These are phyloP conservation scores for Phaethon lepturus DNA, from an alignment of 2,113 vertebrate genomes.

Conservation along the genomic window DNA sequence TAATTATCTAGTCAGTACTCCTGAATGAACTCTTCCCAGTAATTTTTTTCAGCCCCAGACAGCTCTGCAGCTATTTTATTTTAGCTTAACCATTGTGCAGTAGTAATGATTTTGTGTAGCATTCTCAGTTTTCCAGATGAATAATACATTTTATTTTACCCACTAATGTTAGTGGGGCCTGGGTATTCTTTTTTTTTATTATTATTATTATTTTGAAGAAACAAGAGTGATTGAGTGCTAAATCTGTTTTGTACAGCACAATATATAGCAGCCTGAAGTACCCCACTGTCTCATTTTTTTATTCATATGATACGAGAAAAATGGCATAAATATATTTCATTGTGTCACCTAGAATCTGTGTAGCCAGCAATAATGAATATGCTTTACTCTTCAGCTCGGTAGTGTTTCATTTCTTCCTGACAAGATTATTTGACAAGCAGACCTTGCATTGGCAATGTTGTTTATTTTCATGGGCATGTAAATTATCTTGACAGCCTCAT, in stretches of 20 bases:
- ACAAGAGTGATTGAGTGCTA: conserved; percentile 45
- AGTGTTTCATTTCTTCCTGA: conserved; percentile 80
- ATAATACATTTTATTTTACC: conserved; percentile 72
- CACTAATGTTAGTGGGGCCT: conserved; percentile 14
- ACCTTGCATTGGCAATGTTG: conserved; percentile 77
- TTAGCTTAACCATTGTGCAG: not conserved
- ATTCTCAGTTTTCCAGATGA: conserved; percentile 65
- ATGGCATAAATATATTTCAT: conserved; percentile 78
- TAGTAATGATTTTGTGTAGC: conserved; percentile 41
- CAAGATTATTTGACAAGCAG: conserved; percentile 82
- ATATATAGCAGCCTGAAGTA: conserved; percentile 63
- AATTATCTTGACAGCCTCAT: conserved; percentile 84
- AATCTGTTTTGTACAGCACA: conserved; percentile 67
- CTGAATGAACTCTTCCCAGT: conserved; percentile 59
- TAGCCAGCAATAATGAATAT: conserved; percentile 79
- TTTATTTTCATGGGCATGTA: conserved; percentile 83
- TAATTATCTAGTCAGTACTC: conserved; percentile 72
- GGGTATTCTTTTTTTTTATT: conserved; percentile 1
- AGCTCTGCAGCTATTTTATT: conserved; percentile 36
- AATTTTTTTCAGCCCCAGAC: not conserved
- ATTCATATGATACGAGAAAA: conserved; percentile 79
- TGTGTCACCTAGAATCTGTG: conserved; percentile 77
- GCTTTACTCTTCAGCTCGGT: conserved; percentile 71
- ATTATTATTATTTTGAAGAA: conserved; percentile 56
- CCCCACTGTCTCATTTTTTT: conserved; percentile 68